Percentiles rank a stretch among this genome's conserved stretches.
These are phyloP conservation scores for Alethe castanea DNA, from an alignment of 2,113 vertebrate species.

Conservation along the genomic window DNA sequence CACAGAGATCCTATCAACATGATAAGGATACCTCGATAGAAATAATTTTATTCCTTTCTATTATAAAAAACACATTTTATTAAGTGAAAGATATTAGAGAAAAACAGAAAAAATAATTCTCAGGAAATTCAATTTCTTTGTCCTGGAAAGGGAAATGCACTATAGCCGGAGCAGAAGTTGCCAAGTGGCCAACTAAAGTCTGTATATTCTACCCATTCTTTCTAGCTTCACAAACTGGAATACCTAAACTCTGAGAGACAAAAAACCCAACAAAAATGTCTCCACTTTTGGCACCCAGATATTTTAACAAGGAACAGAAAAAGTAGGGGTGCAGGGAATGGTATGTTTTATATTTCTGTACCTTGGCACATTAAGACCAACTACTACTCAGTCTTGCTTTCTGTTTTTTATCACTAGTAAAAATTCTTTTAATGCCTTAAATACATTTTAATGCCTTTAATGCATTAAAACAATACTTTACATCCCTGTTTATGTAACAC, in stretches of 20 bases:
- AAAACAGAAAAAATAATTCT: not conserved
- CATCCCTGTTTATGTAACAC: not conserved
- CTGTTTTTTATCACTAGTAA: not conserved
- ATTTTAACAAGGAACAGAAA: not conserved
- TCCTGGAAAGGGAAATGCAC: not conserved
- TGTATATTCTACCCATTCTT: not conserved
- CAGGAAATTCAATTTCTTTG: not conserved
- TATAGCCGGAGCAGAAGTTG: not conserved
- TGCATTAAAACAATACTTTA: not conserved
- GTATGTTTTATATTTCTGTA: not conserved
- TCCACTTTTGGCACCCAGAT: not conserved
- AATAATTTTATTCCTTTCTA: not conserved
- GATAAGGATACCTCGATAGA: not conserved
- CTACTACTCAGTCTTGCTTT: not conserved
- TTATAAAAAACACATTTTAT: not conserved
- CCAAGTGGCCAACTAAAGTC: not conserved
- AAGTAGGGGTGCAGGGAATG: accelerated
- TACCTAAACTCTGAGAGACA: not conserved
- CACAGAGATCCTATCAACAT: not conserved
- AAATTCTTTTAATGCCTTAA: not conserved
- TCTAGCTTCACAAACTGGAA: not conserved
- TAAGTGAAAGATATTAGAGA: not conserved
- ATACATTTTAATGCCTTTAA: not conserved
- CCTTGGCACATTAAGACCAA: not conserved
- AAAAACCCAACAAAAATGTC: not conserved